Evolutionary conservation across 2,797 vertebrate genomes (phyloP).

Genomic region (Nannoperca australis): DNA sequence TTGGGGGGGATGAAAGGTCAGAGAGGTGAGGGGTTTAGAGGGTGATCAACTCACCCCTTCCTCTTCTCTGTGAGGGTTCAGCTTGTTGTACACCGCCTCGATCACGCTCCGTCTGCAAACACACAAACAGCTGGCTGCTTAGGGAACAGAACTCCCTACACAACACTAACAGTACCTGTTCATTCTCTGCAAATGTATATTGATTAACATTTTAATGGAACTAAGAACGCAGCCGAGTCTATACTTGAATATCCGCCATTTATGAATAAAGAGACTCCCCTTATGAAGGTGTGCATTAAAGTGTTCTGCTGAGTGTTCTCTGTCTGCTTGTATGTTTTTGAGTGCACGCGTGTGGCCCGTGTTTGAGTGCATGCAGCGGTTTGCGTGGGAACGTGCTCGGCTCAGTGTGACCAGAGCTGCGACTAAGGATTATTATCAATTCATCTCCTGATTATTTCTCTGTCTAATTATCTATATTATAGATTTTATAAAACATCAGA

Average conservation of each 20-base stretch:
- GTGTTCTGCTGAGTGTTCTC: slow-evolving; percentile 25
- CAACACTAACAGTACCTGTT: slow-evolving; percentile 36
- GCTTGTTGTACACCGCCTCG: slow-evolving; percentile 97
- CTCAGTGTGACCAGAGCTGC: neutral
- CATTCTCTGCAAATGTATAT: slow-evolving; percentile 58
- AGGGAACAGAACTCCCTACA: slow-evolving; percentile 15
- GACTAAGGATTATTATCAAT: neutral
- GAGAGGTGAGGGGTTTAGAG: slow-evolving; percentile 41
- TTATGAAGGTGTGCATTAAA: slow-evolving; percentile 14
- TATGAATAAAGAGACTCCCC: slow-evolving; percentile 19
- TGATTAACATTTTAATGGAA: slow-evolving; percentile 65
- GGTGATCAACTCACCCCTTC: slow-evolving; percentile 94
- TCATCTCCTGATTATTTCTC: neutral
- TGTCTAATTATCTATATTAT: neutral
- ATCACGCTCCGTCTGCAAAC: slow-evolving; percentile 94
- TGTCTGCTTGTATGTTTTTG: slow-evolving; percentile 1
- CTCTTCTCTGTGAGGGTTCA: slow-evolving; percentile 99
- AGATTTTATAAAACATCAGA: neutral
- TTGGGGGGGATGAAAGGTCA: slow-evolving; percentile 37
- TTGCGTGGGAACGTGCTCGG: neutral
- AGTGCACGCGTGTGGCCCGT: neutral
- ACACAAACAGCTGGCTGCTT: slow-evolving; percentile 48
- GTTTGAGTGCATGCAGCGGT: neutral
- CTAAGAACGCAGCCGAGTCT: slow-evolving; percentile 32
- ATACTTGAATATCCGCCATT: slow-evolving; percentile 29